Evolutionary conservation across 1,140 invertebrate species (phyloP), one percentile per base, ranked within the genome.

Genomic region (Philotrypesis tridentata): DNA sequence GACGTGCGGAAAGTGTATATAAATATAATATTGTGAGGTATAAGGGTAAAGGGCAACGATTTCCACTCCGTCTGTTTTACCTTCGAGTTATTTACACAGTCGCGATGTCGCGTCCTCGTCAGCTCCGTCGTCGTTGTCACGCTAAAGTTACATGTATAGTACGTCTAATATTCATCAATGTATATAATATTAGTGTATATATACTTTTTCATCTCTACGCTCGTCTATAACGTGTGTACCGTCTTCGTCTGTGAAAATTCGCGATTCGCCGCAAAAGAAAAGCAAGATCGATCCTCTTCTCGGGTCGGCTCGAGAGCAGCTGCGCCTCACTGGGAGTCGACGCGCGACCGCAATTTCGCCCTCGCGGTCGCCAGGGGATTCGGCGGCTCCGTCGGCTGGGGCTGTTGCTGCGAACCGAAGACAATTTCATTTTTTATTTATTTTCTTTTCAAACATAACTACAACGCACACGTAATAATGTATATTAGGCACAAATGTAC

Each of bases 321-420:
- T 80, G 55, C 37, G 7, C 63, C 85, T 91, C 88, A 92, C 72
- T 91, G 90, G 0, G 90, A 91, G 82, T 92, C 91, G 25, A 86
- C 89, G 83, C 89, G 89, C 31, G 90, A 85, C 83, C 90, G 87
- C 83, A 92, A 87, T 77, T 90, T 92, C 31, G 91, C 90, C 82
- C 91, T 90, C 23, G 91, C 91, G 4, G 89, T 91, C n/a, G 87
- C 86, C 76, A 92, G 73, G n/a, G 88, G 90, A 83, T 92, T 92
- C 48, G 89, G 87, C n/a, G 88, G 85, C 40, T 91, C 90, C 40
- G 77, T 83, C 21, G 79, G 72, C 67, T 87, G 89, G 72, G 88
- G 87, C 67, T 91, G 88, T 79, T 91, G 84, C 85, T 88, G 82
- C 14, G 87, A 85, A 82, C 7, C 29, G 8, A 25, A 65, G 63